phyloP scores from a whole-genome alignment of 2,888 invertebrate genomes.

The Acleris literana region DNA sequence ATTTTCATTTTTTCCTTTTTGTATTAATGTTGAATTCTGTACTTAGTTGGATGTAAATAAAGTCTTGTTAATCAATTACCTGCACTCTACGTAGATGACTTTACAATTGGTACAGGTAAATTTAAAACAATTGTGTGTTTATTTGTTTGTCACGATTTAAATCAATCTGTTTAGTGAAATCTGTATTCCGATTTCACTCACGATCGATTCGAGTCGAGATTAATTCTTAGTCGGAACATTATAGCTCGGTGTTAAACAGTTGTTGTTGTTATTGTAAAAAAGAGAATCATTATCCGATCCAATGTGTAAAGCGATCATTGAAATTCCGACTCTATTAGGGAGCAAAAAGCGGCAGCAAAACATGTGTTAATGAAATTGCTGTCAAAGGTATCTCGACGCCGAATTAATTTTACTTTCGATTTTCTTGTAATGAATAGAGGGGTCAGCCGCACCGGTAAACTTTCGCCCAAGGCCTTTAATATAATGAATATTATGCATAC shows the following conservation, averaged over 20 bases:
- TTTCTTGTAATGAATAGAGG: conserved; percentile 73
- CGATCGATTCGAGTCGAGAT: conserved; percentile 41
- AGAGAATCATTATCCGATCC: conserved; percentile 38
- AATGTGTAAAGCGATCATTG: conserved; percentile 33
- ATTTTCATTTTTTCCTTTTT: no score
- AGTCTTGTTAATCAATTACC: no score
- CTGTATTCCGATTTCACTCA: conserved; percentile 43
- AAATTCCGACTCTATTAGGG: conserved; percentile 42
- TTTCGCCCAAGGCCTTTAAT: conserved; percentile 69
- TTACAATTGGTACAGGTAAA: conserved; percentile 21
- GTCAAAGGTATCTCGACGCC: conserved; percentile 63
- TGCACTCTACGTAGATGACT: conserved; percentile 8
- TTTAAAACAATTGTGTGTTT: conserved; percentile 31
- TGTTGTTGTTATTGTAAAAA: conserved; percentile 36
- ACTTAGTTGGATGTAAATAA: no score
- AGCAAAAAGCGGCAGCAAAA: conserved; percentile 46
- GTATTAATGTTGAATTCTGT: no score
- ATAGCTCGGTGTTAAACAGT: conserved; percentile 28
- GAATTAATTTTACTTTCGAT: conserved; percentile 80
- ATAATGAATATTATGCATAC: conserved; percentile 62
- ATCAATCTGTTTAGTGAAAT: conserved; percentile 42
- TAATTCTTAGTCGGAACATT: conserved; percentile 31
- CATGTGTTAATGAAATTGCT: conserved; percentile 61
- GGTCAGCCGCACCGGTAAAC: conserved; percentile 68
- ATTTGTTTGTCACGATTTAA: conserved; percentile 39